phyloP scores from a whole-genome alignment of 1,140 invertebrate species.

The Leucophenga varia region DNA sequence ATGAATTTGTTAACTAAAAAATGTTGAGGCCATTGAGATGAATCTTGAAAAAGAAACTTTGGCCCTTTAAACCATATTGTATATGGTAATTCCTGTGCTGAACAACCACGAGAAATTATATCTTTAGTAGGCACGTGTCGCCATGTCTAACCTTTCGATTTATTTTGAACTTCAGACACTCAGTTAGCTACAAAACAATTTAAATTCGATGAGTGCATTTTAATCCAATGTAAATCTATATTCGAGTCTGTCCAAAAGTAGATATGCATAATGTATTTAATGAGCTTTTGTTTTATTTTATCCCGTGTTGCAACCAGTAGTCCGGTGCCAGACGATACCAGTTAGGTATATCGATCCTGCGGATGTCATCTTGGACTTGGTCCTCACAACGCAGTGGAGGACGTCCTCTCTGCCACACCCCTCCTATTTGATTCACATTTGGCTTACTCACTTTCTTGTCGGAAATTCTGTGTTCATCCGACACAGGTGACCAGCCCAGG shows the following conservation, averaged over 20 bases:
- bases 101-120: background rate
- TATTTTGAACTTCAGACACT: conserved; percentile 5
- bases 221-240: conserved; percentile 10
- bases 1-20: background rate
- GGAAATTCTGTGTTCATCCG: no score
- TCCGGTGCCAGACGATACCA: no score
- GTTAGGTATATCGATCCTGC: no score
- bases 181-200: conserved; percentile 12
- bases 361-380: no score
- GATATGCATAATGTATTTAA: background rate
- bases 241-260: conserved; percentile 15
- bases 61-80: conserved; percentile 6
- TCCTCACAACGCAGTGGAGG: no score
- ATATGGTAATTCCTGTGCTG: background rate
- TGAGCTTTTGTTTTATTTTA: background rate
- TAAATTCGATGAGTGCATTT: conserved; percentile 6
- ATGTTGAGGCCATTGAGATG: background rate
- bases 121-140: conserved; percentile 1
- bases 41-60: no score
- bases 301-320: background rate
- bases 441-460: no score
- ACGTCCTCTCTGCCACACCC: no score
- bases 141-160: background rate
- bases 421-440: no score
- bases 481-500: no score